phyloP scores from a whole-genome alignment of 2,888 invertebrate species.

The Hermodice carunculata region DNA sequence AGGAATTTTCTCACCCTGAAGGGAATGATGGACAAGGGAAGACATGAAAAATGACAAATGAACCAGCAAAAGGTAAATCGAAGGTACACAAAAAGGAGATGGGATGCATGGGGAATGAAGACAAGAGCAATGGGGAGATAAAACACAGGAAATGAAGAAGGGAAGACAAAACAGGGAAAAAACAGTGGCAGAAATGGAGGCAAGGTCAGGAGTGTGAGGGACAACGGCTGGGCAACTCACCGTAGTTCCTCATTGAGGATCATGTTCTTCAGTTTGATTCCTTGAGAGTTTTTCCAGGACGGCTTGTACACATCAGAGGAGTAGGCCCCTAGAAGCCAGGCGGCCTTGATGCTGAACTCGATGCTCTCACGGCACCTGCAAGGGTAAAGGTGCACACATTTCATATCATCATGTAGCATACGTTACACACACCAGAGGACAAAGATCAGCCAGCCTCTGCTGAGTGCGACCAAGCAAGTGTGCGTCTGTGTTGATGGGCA shows the following conservation, averaged over 20 bases:
- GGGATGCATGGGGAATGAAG: neutral
- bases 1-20: neutral
- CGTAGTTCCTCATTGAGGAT: slow-evolving; percentile 81
- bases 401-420: too few species aligned
- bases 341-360: slow-evolving; percentile 95
- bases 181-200: neutral
- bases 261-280: slow-evolving; percentile 81
- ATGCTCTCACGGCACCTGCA: slow-evolving; percentile 89
- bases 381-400: too few species aligned
- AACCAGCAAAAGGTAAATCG: too few species aligned
- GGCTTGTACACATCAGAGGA: slow-evolving; percentile 80
- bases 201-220: neutral
- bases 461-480: too few species aligned
- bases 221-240: slow-evolving; percentile 42
- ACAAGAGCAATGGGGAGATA: neutral
- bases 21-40: neutral
- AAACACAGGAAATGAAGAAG: neutral
- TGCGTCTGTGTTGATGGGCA: too few species aligned
- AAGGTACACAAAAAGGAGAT: too few species aligned
- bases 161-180: neutral
- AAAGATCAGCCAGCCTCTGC: too few species aligned
- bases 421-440: too few species aligned
- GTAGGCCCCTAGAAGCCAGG: slow-evolving; percentile 93
- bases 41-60: too few species aligned
- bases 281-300: slow-evolving; percentile 79